Evolutionary conservation across 1,140 invertebrate genomes (phyloP), one percentile per base, ranked within the genome.

Genomic region (Drosophila grimshawi): DNA sequence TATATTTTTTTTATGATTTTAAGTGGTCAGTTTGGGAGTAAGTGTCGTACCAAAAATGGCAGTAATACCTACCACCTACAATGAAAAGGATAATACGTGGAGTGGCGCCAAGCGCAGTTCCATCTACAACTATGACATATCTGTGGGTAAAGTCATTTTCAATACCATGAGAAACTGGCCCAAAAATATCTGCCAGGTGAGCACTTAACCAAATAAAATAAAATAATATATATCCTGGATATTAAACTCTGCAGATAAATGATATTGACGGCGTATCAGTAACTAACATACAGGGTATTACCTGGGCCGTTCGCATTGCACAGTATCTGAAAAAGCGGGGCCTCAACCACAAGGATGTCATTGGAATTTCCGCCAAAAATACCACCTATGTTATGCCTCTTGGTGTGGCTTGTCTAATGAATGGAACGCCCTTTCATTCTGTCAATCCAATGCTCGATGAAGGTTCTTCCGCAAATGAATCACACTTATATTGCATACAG

Each of bases 231-330:
- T 7, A 29, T 19, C 2, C 39, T 10, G 10, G 39, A 43, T 43
- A 43, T 4, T 6, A 43, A 43, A 4, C 19, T 29, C 0, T 19
- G 4, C 10, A 92, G 76, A 88, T 88, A 3, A 79, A 76, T 11
- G 86, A 81, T 45, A 4, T 69, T 8, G 82, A 91, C 56, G 89
- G 83, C 3, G 80, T 76, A 3, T 2, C 67, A 3, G 60, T 90
- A 4, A 92, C 90, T 8, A 83, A 78, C 41, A 61, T 45, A 3
- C 64, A 86, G 59, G 70, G 65, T 4, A 55, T 92, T 19, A 80
- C 81, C n/a, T 80, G 79, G 79, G 77, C 83, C n/a, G 81, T 89
- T 33, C 83, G 91, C 2, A 80, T 92, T 33, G 90, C 90, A 0
- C 81, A 89, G 59, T 73, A 80, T 5, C 57, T 92, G 1, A 81